Evolutionary conservation across 2,113 vertebrate genomes (phyloP), one percentile per base, ranked within the genome.

Genomic region (Peromyscus californicus): DNA sequence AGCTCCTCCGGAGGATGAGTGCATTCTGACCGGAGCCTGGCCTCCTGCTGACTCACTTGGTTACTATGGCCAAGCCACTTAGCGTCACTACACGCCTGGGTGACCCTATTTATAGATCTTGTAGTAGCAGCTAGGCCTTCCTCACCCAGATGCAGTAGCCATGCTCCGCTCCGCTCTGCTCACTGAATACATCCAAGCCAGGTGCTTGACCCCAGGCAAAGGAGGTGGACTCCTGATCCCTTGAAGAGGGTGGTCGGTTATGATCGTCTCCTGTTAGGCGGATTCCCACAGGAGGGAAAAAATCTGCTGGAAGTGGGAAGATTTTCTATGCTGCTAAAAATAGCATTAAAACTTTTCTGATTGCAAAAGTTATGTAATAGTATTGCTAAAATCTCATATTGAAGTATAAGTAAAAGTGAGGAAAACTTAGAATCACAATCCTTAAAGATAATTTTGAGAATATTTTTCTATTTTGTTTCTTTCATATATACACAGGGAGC

Each of bases 1-100:
- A 83, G 33, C 15, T 6, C 1, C 59, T 57, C 7, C 42, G 31
- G 69, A 16, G 31, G 69, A 16, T 42, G 45, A 93, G 48, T 4
- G 29, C 39, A 2, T 22, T 63, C 70, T 63, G 76, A 91, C 82
- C 67, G 1, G 29, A 54, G 75, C 51, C 76, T 19, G 87, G 86
- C 86, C 79, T 74, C 63, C 94, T 82, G 83, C 82, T 65, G 54
- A 69, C 86, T 91, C 94, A 84, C 29, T 57, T 42, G 67, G 74
- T 48, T 61, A 12, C 45, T 36, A 4, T 67, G 69, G 67, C 26
- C 54, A 6, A 89, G 90, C 83, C 89, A 72, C 89, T 91, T 90
- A 29, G 19, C 0, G 10, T 15, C 67, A 13, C 88, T 75, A 42
- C 83, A 80, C 36, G 59, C 90, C 86, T 33, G 7, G 13, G 13